A percentile compares a stretch with the other conserved stretches of the same genome.
These are phyloP conservation scores for Lamproptera curius DNA, from an alignment of 2,888 invertebrate genomes.

Conservation along the genomic window DNA sequence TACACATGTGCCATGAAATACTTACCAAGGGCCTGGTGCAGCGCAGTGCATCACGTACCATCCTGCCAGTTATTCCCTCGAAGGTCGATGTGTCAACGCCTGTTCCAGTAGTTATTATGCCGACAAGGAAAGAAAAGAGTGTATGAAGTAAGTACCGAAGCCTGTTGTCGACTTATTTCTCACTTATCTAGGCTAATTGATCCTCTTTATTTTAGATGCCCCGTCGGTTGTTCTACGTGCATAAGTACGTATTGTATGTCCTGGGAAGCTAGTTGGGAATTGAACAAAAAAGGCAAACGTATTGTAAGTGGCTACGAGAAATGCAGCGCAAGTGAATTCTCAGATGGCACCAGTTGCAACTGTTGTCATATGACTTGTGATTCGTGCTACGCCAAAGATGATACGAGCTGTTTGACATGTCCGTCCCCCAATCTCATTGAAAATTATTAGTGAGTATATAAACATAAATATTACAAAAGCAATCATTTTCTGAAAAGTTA, in stretches of 20 bases:
- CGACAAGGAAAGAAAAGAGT: slow-evolving; percentile 88
- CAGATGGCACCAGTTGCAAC: slow-evolving; percentile 82
- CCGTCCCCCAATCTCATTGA: slow-evolving; percentile 85
- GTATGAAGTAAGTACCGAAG: slow-evolving; percentile 76
- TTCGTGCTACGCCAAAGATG: slow-evolving; percentile 88
- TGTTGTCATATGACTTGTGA: slow-evolving; percentile 89
- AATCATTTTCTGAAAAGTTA: no score
- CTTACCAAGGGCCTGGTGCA: slow-evolving; percentile 87
- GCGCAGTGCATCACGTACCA: slow-evolving; percentile 90
- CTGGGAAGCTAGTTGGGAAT: slow-evolving; percentile 85
- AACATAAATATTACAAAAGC: no score
- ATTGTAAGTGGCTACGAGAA: slow-evolving; percentile 83
- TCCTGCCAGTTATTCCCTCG: slow-evolving; percentile 82
- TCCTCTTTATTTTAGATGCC: slow-evolving; percentile 72
- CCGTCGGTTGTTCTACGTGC: slow-evolving; percentile 87
- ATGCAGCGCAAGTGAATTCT: slow-evolving; percentile 81
- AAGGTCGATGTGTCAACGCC: slow-evolving; percentile 83
- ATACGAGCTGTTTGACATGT: slow-evolving; percentile 85
- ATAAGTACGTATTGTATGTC: slow-evolving; percentile 84
- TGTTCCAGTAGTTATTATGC: slow-evolving; percentile 88
- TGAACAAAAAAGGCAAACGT: slow-evolving; percentile 87
- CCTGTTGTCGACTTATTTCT: neutral
- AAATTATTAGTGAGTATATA: slow-evolving; percentile 70
- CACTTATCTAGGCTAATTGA: neutral
- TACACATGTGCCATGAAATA: slow-evolving; percentile 90